A percentile compares a stretch with the other conserved stretches of the same genome.
phyloP scores from a whole-genome alignment of 2,888 invertebrate genomes.

The Callimorpha dominula region DNA sequence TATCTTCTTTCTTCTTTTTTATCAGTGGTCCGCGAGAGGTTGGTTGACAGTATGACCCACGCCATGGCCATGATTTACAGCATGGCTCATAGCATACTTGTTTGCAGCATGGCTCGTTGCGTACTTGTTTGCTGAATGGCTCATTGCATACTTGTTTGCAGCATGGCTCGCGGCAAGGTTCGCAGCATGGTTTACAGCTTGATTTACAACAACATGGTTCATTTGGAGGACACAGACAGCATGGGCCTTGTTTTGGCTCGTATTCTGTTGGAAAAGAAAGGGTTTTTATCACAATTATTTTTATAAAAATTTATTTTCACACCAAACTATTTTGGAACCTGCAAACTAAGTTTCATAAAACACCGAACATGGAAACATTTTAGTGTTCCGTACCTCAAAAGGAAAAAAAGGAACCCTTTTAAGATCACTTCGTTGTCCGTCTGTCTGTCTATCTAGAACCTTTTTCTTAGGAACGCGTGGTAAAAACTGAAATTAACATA shows the following conservation, averaged over 20 bases:
- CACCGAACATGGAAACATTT: too few relatives aligned
- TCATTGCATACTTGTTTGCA: not conserved
- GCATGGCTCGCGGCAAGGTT: not conserved
- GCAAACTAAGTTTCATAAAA: too few relatives aligned
- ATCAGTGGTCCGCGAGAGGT: not conserved
- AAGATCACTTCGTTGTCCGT: too few relatives aligned
- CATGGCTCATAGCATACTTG: not conserved
- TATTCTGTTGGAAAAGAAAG: not conserved
- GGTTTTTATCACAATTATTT: not conserved
- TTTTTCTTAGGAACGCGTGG: too few relatives aligned
- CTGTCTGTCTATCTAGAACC: too few relatives aligned
- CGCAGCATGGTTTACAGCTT: too few relatives aligned
- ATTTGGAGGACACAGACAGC: not conserved
- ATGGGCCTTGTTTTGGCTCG: not conserved
- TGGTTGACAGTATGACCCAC: not conserved
- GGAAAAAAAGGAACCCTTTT: too few relatives aligned
- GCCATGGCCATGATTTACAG: not conserved
- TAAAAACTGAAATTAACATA: too few relatives aligned
- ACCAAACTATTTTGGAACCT: too few relatives aligned
- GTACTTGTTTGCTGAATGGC: not conserved
- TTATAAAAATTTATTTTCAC: too few relatives aligned
- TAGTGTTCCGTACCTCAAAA: too few relatives aligned
- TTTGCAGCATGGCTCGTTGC: too few relatives aligned
- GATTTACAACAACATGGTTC: not conserved
- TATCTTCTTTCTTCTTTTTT: not conserved